Percentiles rank a stretch among this genome's conserved stretches.
phyloP scores from a whole-genome alignment of 2,888 invertebrate species.

The Lycocerus yunnanus region DNA sequence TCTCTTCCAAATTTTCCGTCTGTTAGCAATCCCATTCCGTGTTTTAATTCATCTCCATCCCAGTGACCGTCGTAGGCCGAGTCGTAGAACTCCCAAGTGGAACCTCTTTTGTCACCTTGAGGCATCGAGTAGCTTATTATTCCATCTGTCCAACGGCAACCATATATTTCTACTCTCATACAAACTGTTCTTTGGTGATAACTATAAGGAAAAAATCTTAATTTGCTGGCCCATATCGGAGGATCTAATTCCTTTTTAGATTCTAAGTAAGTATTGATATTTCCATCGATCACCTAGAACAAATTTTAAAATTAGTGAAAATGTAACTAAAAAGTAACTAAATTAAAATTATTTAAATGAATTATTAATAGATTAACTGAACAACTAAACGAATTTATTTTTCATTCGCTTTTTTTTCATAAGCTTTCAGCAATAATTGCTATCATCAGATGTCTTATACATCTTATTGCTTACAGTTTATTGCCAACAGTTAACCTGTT shows the following conservation, averaged over 20 bases:
- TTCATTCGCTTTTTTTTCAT: no score
- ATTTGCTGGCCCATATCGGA: constrained; percentile 82
- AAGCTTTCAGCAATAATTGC: no score
- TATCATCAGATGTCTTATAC: no score
- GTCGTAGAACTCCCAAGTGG: constrained; percentile 82
- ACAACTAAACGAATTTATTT: no score
- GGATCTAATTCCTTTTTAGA: constrained; percentile 78
- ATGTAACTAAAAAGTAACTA: background rate
- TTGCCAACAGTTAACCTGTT: no score
- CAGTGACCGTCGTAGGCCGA: constrained; percentile 84
- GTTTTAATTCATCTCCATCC: constrained; percentile 69
- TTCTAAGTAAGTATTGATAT: constrained; percentile 83
- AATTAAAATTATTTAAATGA: no score
- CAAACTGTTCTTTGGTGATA: constrained; percentile 84
- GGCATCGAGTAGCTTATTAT: constrained; percentile 86
- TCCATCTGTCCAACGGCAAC: constrained; percentile 85
- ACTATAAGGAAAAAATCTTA: constrained; percentile 86
- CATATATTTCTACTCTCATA: constrained; percentile 89
- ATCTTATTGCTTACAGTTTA: no score
- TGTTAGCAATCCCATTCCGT: constrained; percentile 83
- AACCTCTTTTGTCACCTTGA: constrained; percentile 81
- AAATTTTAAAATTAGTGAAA: background rate
- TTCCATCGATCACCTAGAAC: constrained; percentile 78
- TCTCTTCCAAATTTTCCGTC: constrained; percentile 82
- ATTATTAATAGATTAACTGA: no score